A percentile compares a stretch with the other conserved stretches of the same genome.
Conservation (phyloP, 2,797 vertebrate genomes). For the Gymnopithys bicolor region DNA sequence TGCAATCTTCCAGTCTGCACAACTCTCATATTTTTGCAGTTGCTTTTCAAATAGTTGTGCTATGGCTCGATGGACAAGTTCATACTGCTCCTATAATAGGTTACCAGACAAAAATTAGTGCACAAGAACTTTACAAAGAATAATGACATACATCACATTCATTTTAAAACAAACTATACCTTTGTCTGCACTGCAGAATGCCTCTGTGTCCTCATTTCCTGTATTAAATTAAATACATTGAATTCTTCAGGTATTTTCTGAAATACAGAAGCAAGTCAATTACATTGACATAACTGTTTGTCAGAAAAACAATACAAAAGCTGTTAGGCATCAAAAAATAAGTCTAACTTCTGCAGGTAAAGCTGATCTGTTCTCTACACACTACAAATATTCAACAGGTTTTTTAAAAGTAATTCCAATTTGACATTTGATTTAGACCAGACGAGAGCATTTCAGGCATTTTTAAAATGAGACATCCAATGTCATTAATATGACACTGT, state of each 20-base stretch:
- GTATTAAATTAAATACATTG: conserved; percentile 95
- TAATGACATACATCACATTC: not conserved
- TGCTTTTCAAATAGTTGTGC: conserved; percentile 95
- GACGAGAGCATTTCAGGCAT: not conserved
- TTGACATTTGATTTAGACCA: not conserved
- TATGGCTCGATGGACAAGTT: conserved; percentile 94
- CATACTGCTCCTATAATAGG: conserved; percentile 90
- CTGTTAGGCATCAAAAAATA: not conserved
- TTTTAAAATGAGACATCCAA: not conserved
- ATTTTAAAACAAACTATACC: conserved; percentile 73
- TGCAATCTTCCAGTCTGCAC: conserved; percentile 84
- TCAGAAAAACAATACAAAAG: not conserved
- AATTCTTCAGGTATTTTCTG: conserved; percentile 98
- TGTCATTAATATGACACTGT: not conserved
- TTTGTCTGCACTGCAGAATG: conserved; percentile 99
- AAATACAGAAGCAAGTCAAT: conserved; percentile 34
- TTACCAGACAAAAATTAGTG: conserved; percentile 15
- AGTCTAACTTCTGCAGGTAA: not conserved
- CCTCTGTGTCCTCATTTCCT: conserved; percentile 97
- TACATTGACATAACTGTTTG: not conserved
- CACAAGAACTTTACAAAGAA: not conserved
- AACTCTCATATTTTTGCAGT: conserved; percentile 88
- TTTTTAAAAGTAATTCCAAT: not conserved
- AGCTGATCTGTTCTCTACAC: not conserved
- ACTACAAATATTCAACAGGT: not conserved